These are phyloP conservation scores for Morus bassanus DNA, from an alignment of 2,797 vertebrate species.

Conservation along the genomic window DNA sequence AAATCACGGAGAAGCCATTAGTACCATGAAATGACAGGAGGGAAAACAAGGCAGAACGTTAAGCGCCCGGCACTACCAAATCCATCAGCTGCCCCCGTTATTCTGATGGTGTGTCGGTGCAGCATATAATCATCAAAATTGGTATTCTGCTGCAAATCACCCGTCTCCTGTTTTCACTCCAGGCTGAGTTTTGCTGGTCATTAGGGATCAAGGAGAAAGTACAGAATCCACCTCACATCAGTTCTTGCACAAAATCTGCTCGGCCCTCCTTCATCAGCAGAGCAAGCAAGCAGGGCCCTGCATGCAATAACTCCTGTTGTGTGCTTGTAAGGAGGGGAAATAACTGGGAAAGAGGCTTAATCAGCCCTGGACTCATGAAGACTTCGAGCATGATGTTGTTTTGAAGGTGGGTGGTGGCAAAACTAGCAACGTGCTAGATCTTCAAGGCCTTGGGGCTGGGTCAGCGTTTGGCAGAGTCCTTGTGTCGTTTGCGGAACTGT, in stretches of 20 bases:
- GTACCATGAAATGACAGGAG: not conserved
- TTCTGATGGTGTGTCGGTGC: not conserved
- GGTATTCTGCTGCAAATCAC: not conserved
- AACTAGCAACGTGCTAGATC: not conserved
- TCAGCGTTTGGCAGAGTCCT: not conserved
- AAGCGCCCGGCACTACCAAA: not conserved
- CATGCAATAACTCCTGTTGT: rapidly evolving
- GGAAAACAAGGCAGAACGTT: not conserved
- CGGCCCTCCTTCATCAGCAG: rapidly evolving
- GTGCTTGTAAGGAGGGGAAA: not conserved
- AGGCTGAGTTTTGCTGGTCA: not conserved
- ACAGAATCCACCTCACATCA: rapidly evolving
- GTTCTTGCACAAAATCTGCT: not conserved
- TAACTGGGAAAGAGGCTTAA: not conserved
- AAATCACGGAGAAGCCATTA: not conserved
- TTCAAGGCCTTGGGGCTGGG: not conserved
- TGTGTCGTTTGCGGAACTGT: not conserved
- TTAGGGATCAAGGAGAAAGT: not conserved
- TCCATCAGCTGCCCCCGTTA: not conserved
- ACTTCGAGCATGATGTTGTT: not conserved
- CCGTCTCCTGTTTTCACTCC: not conserved
- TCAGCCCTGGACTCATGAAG: not conserved
- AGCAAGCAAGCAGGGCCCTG: not conserved
- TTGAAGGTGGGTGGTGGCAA: not conserved
- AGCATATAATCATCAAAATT: conserved; percentile 37